These are phyloP conservation scores for Rattus rattus DNA, from an alignment of 2,113 vertebrate species.

Conservation along the genomic window DNA sequence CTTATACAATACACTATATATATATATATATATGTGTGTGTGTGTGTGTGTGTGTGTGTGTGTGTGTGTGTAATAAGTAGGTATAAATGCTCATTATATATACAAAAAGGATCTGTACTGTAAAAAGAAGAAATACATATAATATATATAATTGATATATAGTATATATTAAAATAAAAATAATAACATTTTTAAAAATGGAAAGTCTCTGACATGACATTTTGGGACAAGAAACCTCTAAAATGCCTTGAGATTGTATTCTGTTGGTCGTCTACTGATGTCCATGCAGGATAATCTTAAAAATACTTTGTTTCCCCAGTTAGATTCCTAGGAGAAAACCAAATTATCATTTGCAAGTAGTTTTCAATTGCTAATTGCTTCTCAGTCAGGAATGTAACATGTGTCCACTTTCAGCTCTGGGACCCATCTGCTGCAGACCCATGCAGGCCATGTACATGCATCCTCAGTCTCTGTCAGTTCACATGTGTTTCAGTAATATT, in stretches of 20 bases:
- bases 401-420: background rate
- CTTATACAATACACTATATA: no score
- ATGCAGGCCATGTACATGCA: background rate
- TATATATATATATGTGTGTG: no score
- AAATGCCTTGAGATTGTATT: background rate
- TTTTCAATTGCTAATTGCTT: background rate
- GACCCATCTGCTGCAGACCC: background rate
- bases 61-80: background rate
- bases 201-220: background rate
- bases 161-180: background rate
- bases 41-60: no score
- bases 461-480: background rate
- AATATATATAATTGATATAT: background rate
- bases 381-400: background rate
- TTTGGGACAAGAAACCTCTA: background rate
- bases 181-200: background rate
- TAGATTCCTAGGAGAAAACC: background rate
- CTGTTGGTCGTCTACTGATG: background rate
- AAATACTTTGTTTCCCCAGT: background rate
- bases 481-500: background rate
- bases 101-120: no score
- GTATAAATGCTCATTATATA: background rate
- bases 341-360: background rate
- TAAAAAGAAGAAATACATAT: background rate
- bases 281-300: background rate